Conservation (phyloP, 1,140 invertebrate genomes). For the Hylaeus anthracinus region DNA sequence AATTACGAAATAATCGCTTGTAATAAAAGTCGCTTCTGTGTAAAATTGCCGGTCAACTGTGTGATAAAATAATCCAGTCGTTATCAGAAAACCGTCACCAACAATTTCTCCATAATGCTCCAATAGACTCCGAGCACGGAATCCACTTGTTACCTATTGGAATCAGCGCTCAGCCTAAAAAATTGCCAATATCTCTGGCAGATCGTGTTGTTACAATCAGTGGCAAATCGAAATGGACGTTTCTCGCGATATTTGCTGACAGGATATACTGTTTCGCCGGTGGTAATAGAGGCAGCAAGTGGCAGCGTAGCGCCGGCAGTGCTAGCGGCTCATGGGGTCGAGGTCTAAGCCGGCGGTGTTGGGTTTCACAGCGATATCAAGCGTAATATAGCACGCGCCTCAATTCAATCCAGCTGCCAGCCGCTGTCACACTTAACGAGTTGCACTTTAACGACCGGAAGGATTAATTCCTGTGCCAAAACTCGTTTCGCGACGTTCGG, state of each 20-base stretch:
- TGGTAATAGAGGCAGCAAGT: conserved; percentile 38
- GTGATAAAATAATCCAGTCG: no score
- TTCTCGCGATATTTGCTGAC: conserved; percentile 17
- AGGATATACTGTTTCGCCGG: conserved; percentile 47
- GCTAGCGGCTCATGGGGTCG: conserved; percentile 55
- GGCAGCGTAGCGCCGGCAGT: conserved; percentile 47
- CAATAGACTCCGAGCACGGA: no score
- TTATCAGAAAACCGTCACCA: no score
- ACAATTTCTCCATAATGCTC: no score
- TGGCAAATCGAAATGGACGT: conserved; percentile 5
- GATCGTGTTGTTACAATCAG: background rate
- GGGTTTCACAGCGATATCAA: conserved; percentile 68
- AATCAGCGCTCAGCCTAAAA: no score
- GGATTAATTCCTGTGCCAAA: conserved; percentile 59
- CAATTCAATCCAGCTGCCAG: conserved; percentile 68
- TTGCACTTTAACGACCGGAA: conserved; percentile 62
- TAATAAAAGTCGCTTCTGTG: no score
- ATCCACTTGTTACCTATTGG: no score
- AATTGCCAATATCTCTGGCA: no score
- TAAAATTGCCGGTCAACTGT: no score
- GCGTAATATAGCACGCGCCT: conserved; percentile 70
- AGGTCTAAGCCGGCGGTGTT: conserved; percentile 66
- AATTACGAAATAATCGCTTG: no score
- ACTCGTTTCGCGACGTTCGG: conserved; percentile 25
- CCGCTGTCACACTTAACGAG: conserved; percentile 58